Conservation (phyloP, 35 echinoderm and acorn worm species). For the Anneissia japonica region DNA sequence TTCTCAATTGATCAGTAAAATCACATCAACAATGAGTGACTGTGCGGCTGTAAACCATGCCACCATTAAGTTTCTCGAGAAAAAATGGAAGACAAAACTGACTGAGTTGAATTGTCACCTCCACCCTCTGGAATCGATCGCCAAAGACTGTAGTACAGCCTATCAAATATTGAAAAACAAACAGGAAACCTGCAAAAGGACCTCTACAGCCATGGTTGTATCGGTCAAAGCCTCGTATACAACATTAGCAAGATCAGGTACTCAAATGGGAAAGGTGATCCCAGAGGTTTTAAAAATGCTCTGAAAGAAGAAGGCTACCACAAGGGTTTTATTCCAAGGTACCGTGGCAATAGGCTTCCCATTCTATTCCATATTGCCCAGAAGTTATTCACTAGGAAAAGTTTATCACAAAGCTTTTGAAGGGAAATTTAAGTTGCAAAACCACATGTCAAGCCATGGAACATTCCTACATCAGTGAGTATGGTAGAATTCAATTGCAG, state of each 20-base stretch:
- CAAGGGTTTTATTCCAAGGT: conserved; percentile 19
- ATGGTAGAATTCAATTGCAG: not conserved
- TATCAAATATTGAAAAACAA: not conserved
- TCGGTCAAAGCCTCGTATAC: conserved; percentile 9
- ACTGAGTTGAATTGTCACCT: conserved; percentile 23
- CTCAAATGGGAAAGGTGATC: conserved; percentile 50
- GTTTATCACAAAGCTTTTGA: not conserved
- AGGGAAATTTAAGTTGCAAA: not conserved
- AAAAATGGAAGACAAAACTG: not conserved
- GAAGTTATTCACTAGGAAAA: not conserved
- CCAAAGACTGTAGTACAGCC: not conserved
- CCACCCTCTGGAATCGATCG: conserved; percentile 28
- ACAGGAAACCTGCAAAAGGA: not conserved
- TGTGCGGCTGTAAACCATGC: conserved; percentile 8
- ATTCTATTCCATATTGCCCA: conserved; percentile 40
- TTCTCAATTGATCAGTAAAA: not conserved
- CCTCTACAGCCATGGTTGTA: conserved; percentile 25
- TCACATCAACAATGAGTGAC: not conserved
- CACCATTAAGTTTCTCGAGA: not conserved
- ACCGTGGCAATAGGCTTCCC: conserved; percentile 40
- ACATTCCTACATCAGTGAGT: not conserved
- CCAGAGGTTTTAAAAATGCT: conserved; percentile 25
- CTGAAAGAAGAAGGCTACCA: conserved; percentile 12
- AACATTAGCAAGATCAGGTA: conserved; percentile 45
- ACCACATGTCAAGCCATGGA: not conserved